Evolutionary conservation across 2,797 vertebrate species (phyloP).

Genomic region (Schizopygopsis malacanthus): DNA sequence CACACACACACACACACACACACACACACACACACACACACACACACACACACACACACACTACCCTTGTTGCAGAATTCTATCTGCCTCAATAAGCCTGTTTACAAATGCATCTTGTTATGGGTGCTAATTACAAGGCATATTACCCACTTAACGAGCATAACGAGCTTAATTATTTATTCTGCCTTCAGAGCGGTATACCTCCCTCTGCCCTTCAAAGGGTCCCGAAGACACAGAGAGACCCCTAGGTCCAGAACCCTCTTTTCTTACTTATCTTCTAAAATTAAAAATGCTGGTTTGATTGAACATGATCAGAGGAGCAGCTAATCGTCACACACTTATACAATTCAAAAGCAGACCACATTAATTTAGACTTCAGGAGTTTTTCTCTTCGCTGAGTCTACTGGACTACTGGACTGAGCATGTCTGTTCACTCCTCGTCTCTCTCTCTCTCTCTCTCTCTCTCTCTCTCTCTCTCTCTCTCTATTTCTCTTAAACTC

Average conservation of each 20-base stretch:
- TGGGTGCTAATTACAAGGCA: conserved; percentile 54
- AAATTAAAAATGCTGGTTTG: conserved; percentile 12
- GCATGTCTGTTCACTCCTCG: conserved; percentile 7
- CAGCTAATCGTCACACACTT: neutral
- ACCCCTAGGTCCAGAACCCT: conserved; percentile 24
- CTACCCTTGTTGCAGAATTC: conserved; percentile 2
- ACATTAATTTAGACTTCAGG: conserved; percentile 24
- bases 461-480: neutral
- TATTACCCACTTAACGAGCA: conserved; percentile 56
- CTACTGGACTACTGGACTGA: neutral
- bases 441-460: conserved; percentile 43
- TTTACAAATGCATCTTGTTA: conserved; percentile 54
- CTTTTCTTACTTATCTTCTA: conserved; percentile 20
- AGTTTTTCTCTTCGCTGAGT: neutral
- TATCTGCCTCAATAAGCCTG: conserved; percentile 34
- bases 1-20: neutral
- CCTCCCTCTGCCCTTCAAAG: conserved; percentile 37
- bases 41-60: neutral
- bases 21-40: neutral
- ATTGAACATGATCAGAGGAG: conserved; percentile 30
- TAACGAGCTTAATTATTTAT: conserved; percentile 55
- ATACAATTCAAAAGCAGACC: conserved; percentile 16
- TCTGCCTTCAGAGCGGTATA: conserved; percentile 10
- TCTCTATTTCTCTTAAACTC: conserved; percentile 39
- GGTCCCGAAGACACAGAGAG: neutral